Evolutionary conservation across 1,140 invertebrate species (phyloP).

Genomic region (Glomeris maerens): DNA sequence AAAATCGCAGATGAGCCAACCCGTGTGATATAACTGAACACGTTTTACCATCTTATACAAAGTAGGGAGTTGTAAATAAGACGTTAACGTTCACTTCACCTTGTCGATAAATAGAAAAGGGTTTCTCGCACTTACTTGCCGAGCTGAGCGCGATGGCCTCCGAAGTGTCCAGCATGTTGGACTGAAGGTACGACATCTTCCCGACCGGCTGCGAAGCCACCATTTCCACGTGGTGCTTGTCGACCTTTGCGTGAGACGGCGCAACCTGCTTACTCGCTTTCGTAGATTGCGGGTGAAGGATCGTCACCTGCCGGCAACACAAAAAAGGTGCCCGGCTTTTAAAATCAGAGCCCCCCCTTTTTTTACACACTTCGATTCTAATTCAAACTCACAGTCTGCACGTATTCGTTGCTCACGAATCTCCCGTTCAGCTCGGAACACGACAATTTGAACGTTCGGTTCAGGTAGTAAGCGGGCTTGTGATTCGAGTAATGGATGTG

Average conservation of each 20-base stretch:
- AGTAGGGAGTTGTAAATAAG: too few relatives aligned
- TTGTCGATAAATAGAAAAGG: too few relatives aligned
- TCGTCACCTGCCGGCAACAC: slow-evolving; percentile 44
- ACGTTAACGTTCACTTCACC: too few relatives aligned
- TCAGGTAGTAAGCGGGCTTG: slow-evolving; percentile 84
- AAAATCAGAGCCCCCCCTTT: too few relatives aligned
- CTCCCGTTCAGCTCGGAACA: slow-evolving; percentile 85
- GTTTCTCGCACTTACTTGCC: slow-evolving; percentile 23
- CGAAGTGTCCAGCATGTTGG: slow-evolving; percentile 12
- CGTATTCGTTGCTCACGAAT: slow-evolving; percentile 87
- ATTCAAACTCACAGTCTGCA: slow-evolving; percentile 69
- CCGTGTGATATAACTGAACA: too few relatives aligned
- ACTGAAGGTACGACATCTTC: slow-evolving; percentile 16
- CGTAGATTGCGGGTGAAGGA: slow-evolving; percentile 48
- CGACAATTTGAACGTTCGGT: slow-evolving; percentile 81
- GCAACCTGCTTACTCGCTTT: slow-evolving; percentile 14
- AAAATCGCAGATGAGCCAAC: too few relatives aligned
- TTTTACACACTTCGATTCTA: too few relatives aligned
- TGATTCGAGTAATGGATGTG: slow-evolving; percentile 84
- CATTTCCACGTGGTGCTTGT: slow-evolving; percentile 46
- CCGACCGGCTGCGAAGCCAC: slow-evolving; percentile 30
- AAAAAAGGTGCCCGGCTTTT: too few relatives aligned
- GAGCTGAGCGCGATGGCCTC: slow-evolving; percentile 20
- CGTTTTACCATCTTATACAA: too few relatives aligned
- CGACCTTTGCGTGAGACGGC: slow-evolving; percentile 44